phyloP scores from a whole-genome alignment of 1,140 invertebrate genomes.

The Pseudomyrmex dendroicus region DNA sequence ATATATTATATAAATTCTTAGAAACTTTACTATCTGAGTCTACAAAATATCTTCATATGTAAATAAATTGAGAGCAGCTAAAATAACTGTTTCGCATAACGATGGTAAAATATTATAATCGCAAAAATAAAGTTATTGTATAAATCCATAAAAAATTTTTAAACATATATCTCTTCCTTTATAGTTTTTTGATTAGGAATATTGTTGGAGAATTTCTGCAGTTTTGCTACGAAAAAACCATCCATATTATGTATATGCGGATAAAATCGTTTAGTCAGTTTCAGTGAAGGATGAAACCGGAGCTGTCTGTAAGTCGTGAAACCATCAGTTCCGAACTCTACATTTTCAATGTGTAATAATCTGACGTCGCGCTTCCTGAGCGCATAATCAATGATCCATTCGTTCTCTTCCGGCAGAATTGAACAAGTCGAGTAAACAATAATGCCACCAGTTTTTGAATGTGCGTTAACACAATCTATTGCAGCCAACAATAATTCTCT shows the following conservation, averaged over 20 bases:
- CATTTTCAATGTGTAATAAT: constrained; percentile 92
- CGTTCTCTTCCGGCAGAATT: constrained; percentile 99
- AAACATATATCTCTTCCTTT: constrained; percentile 58
- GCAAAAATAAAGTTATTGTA: constrained; percentile 50
- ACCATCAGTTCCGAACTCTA: constrained; percentile 95
- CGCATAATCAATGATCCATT: constrained; percentile 98
- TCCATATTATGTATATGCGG: constrained; percentile 99
- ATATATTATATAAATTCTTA: constrained; percentile 2
- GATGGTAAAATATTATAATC: constrained; percentile 3
- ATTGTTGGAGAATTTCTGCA: constrained; percentile 97
- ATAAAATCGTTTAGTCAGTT: constrained; percentile 96
- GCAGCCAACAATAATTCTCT: constrained; percentile 96
- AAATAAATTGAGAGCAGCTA: constrained; percentile 2
- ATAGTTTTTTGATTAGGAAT: constrained; percentile 85
- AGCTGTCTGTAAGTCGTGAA: constrained; percentile 95
- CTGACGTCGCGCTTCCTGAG: constrained; percentile 97
- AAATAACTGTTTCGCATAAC: background rate
- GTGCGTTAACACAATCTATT: constrained; percentile 98
- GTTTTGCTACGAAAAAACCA: constrained; percentile 99
- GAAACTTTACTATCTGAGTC: background rate
- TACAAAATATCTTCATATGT: background rate
- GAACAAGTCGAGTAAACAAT: constrained; percentile 99
- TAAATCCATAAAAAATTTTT: constrained; percentile 34
- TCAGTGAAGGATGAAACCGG: constrained; percentile 97
- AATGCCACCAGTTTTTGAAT: constrained; percentile 96